These are phyloP conservation scores for Xiphias gladius DNA, from an alignment of 2,113 vertebrate species.

Conservation along the genomic window DNA sequence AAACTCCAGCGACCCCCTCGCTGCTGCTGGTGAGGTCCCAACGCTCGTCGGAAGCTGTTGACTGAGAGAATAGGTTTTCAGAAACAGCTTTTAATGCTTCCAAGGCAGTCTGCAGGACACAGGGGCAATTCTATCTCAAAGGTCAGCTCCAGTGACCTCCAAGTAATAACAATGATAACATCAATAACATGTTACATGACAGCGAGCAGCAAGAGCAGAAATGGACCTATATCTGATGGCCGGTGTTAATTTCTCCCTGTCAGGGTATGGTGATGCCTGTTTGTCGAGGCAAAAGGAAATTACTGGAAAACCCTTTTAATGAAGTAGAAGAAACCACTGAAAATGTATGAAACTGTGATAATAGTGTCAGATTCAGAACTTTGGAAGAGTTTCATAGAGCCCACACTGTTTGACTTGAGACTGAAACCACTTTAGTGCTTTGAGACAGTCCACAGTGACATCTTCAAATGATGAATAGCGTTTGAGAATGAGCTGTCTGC, in stretches of 20 bases:
- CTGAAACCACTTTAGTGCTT: constrained; percentile 37
- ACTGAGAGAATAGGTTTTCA: too few relatives aligned
- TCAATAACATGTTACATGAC: too few relatives aligned
- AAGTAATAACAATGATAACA: too few relatives aligned
- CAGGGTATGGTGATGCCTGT: neutral
- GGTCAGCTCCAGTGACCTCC: too few relatives aligned
- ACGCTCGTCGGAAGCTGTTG: too few relatives aligned
- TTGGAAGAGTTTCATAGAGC: neutral
- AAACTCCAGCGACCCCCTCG: too few relatives aligned
- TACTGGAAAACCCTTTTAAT: neutral
- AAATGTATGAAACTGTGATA: neutral
- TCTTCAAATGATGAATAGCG: constrained; percentile 48
- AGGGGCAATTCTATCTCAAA: too few relatives aligned
- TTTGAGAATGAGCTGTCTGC: constrained; percentile 47
- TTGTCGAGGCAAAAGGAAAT: neutral
- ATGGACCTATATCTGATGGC: too few relatives aligned
- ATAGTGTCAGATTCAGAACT: neutral
- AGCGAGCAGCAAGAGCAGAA: too few relatives aligned
- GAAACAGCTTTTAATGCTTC: too few relatives aligned
- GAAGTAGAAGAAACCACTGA: neutral
- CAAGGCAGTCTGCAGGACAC: too few relatives aligned
- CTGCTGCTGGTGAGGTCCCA: too few relatives aligned
- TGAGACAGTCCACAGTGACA: constrained; percentile 3
- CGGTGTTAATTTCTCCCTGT: neutral
- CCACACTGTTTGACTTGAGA: neutral